Base-by-base conservation (phyloP, 2,888 invertebrate genomes). In the Lordiphosa andalusiaca region DNA sequence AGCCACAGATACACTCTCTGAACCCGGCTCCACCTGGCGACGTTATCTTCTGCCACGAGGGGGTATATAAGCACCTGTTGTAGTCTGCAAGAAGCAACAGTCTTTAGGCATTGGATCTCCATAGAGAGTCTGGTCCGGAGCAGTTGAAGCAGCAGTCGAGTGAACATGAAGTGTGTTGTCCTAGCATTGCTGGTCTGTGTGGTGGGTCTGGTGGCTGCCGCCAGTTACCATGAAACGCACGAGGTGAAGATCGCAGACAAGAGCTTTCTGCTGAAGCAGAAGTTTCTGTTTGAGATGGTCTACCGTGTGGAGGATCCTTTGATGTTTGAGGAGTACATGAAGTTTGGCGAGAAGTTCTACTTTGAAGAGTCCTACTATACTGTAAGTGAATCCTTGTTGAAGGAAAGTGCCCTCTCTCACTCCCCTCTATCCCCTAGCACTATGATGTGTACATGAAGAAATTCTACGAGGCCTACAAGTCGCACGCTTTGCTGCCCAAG, bases 401-500 rank as follows among this genome's bases (percentile, higher is more conserved):
- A 2, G 23, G 23, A 23, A 23, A 30, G 0, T 9, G 6, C 23
- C 12, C 12, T 23, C n/a, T 16, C 1, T 9, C 4, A 9, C 16
- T 44, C 42, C 13, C 25, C 10, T 7, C 7, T 2, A 13, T 16
- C 16, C 33, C 10, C 6, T 48, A 85, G 86, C 42, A 69, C 38
- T 80, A 51, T 53, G 84, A 80, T 58, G n/a, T 49, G 2, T 50
- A 59, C 42, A 86, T 86, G 87, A 49, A 59, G 56, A 69, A 77
- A 30, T 87, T 87, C 73, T 72, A 50, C 46, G 72, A 78, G 25
- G 66, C 67, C 23, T 74, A 71, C 70, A 80, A 84, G 56, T 52
- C 62, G 30, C 63, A 90, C 51, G 91, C 91, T 12, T 86, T 91
- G 55, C 88, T 93, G 51, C 92, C 92, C 19, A 90, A 90, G 67